Percentiles rank a stretch among this genome's conserved stretches.
phyloP scores from a whole-genome alignment of 2,888 invertebrate species.

The Hedychridium roseum region DNA sequence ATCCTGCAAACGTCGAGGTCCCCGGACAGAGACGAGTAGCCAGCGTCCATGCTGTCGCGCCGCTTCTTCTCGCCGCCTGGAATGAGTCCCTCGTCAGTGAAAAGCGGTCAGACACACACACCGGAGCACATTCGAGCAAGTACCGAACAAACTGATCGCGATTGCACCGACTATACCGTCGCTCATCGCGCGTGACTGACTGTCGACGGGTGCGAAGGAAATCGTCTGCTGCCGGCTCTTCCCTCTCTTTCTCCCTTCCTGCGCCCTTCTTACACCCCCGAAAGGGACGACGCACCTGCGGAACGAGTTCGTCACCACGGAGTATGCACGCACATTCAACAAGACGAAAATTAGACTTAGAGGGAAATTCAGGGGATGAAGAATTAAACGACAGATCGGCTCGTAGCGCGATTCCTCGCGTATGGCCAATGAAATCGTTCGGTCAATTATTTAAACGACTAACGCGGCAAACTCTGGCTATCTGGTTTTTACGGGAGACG shows the following conservation, averaged over 20 bases:
- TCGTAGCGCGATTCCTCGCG: too few relatives aligned
- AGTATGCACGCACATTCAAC: too few relatives aligned
- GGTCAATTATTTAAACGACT: too few relatives aligned
- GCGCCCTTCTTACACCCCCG: not conserved
- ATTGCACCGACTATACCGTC: slow-evolving; percentile 59
- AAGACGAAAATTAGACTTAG: too few relatives aligned
- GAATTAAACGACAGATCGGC: too few relatives aligned
- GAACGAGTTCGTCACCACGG: too few relatives aligned
- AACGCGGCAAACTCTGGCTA: too few relatives aligned
- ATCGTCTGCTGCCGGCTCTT: not conserved
- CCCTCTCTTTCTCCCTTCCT: slow-evolving; percentile 5
- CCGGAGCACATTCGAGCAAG: slow-evolving; percentile 22
- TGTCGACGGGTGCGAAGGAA: not conserved
- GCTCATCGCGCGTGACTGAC: slow-evolving; percentile 45
- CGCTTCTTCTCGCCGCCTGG: slow-evolving; percentile 56
- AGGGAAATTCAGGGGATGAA: too few relatives aligned
- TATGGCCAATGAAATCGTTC: too few relatives aligned
- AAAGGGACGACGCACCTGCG: too few relatives aligned
- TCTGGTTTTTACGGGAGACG: too few relatives aligned
- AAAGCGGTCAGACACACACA: slow-evolving; percentile 19
- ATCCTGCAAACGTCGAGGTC: slow-evolving; percentile 71
- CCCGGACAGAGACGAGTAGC: slow-evolving; percentile 70
- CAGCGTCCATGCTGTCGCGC: slow-evolving; percentile 70
- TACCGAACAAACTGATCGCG: slow-evolving; percentile 60
- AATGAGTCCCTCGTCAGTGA: slow-evolving; percentile 40